Evolutionary conservation across 1,140 invertebrate species (phyloP).

Genomic region (Thaumatotibia leucotreta): DNA sequence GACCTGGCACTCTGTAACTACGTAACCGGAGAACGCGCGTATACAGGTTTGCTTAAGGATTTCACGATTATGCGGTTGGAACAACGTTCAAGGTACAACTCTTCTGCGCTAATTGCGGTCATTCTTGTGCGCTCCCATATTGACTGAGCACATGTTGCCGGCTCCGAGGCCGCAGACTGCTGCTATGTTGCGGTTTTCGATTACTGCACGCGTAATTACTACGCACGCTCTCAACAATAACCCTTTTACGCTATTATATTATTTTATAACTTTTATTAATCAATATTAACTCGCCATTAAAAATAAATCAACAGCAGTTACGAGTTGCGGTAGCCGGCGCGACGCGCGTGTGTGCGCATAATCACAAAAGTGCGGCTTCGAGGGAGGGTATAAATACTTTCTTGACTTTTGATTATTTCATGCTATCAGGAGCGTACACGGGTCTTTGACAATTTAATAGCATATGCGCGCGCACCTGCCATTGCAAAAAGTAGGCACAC

Average conservation of each 20-base stretch:
- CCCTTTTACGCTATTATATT: constrained; percentile 27
- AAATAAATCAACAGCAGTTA: constrained; percentile 28
- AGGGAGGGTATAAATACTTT: constrained; percentile 22
- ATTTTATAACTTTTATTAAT: constrained; percentile 27
- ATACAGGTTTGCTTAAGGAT: background rate
- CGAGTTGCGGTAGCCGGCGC: constrained; percentile 30
- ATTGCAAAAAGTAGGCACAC: constrained; percentile 69
- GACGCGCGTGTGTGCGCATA: constrained; percentile 4
- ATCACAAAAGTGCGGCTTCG: constrained; percentile 15
- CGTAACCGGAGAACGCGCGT: background rate
- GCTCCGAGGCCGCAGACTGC: constrained; percentile 46
- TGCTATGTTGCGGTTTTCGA: constrained; percentile 58
- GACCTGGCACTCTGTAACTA: background rate
- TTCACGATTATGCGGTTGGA: background rate
- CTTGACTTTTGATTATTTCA: constrained; percentile 56
- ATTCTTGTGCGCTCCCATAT: constrained; percentile 41
- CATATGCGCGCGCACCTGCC: constrained; percentile 70
- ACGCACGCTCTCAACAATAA: constrained; percentile 26
- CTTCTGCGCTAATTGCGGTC: constrained; percentile 48
- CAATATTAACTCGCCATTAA: constrained; percentile 17
- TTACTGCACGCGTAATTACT: constrained; percentile 41
- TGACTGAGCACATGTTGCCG: constrained; percentile 53
- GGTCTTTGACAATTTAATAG: constrained; percentile 74
- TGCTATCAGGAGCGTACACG: constrained; percentile 45
- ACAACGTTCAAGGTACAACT: constrained; percentile 17